phyloP scores from a whole-genome alignment of 2,888 invertebrate genomes.

The Acrobasis suavella region DNA sequence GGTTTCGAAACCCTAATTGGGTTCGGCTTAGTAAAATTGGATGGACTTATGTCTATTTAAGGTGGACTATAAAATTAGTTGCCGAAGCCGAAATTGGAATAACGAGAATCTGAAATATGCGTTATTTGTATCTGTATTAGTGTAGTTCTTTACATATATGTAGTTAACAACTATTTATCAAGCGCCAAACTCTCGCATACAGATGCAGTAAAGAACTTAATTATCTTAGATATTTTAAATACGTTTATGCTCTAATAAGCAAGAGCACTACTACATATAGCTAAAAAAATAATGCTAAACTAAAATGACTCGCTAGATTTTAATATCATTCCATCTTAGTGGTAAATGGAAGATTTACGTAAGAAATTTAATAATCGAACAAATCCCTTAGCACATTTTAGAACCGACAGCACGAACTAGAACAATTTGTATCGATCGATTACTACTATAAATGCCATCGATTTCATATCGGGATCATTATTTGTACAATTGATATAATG shows the following conservation, averaged over 20 bases:
- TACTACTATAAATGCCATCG: constrained; percentile 15
- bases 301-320: neutral
- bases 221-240: no score
- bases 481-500: constrained; percentile 18
- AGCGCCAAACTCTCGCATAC: no score
- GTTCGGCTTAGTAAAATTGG: constrained; percentile 9
- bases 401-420: neutral
- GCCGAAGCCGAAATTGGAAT: neutral
- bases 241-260: no score
- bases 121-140: neutral
- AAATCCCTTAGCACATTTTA: neutral
- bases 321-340: neutral
- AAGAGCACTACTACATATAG: no score
- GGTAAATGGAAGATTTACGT: neutral
- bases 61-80: neutral
- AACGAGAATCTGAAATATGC: neutral
- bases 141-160: neutral
- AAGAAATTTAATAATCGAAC: neutral
- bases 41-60: constrained; percentile 1
- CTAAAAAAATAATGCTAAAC: no score
- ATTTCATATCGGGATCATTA: constrained; percentile 18
- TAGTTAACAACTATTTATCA: no score
- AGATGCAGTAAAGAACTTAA: no score
- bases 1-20: constrained; percentile 14
- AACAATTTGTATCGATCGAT: constrained; percentile 14